phyloP scores from a whole-genome alignment of 2,888 invertebrate genomes.

The Chaetoderma sp. region DNA sequence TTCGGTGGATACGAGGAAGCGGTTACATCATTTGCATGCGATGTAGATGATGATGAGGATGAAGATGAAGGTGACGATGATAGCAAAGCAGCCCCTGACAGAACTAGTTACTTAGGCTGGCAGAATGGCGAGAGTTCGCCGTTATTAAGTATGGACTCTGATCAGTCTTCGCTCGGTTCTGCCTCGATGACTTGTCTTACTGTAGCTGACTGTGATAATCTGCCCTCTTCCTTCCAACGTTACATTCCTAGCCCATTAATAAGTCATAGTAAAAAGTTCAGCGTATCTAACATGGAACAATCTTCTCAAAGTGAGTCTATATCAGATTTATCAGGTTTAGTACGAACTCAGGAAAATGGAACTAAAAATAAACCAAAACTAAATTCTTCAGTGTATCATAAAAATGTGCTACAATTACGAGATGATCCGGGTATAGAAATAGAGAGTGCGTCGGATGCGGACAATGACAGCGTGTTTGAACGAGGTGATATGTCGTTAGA shows the following conservation, averaged over 20 bases:
- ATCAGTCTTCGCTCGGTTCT: neutral
- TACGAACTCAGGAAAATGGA: constrained; percentile 4
- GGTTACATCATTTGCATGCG: neutral
- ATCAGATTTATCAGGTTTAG: constrained; percentile 1
- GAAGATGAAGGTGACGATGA: neutral
- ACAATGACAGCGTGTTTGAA: constrained; percentile 30
- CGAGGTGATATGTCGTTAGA: constrained; percentile 31
- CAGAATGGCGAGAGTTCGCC: neutral
- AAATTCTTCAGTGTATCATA: neutral
- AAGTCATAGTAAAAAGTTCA: constrained; percentile 5
- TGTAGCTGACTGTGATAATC: neutral
- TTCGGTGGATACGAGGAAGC: neutral
- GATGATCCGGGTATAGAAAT: constrained; percentile 33
- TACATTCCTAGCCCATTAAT: constrained; percentile 17
- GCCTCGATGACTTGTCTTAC: neutral
- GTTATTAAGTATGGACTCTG: neutral
- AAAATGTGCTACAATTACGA: neutral
- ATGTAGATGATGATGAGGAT: neutral
- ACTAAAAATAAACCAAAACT: constrained; percentile 48
- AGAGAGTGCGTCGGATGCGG: constrained; percentile 49
- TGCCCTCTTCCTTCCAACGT: constrained; percentile 6
- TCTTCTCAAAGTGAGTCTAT: neutral
- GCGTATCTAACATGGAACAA: neutral
- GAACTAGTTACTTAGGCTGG: neutral
- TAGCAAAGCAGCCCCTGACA: neutral